Percentiles rank a stretch among this genome's conserved stretches.
Conservation (phyloP, 2,113 vertebrate species). For the Otolemur garnettii region DNA sequence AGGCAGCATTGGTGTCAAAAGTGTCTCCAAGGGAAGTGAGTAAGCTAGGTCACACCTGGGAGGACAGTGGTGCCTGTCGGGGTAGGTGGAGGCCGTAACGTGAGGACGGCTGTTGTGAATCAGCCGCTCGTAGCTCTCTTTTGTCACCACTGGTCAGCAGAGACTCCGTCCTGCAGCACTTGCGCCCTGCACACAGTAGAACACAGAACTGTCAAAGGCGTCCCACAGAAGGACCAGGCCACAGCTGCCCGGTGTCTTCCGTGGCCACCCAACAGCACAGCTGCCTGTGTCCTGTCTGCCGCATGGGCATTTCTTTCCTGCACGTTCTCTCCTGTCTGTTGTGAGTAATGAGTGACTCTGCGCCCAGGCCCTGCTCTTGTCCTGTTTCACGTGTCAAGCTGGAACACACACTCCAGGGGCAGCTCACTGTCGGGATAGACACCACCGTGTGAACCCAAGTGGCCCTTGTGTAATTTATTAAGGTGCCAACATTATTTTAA, state of each 20-base stretch:
- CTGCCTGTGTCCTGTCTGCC: not conserved
- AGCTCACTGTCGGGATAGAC: not conserved
- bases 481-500: not conserved
- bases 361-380: not conserved
- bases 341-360: not conserved
- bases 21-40: not conserved
- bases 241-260: not conserved
- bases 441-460: not conserved
- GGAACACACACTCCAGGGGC: not conserved
- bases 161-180: not conserved
- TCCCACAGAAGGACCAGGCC: not conserved
- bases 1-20: not conserved
- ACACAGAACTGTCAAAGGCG: not conserved
- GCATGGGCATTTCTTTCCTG: not conserved
- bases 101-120: not conserved
- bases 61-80: not conserved
- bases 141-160: not conserved
- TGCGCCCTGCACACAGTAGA: not conserved
- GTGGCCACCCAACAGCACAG: not conserved
- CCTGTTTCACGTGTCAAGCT: conserved; percentile 9
- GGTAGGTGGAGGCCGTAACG: not conserved
- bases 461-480: not conserved
- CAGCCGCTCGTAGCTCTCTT: not conserved
- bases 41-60: not conserved
- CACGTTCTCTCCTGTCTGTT: not conserved